phyloP scores from a whole-genome alignment of 92 coral and sea anemone genomes.

The Siderastrea siderea region DNA sequence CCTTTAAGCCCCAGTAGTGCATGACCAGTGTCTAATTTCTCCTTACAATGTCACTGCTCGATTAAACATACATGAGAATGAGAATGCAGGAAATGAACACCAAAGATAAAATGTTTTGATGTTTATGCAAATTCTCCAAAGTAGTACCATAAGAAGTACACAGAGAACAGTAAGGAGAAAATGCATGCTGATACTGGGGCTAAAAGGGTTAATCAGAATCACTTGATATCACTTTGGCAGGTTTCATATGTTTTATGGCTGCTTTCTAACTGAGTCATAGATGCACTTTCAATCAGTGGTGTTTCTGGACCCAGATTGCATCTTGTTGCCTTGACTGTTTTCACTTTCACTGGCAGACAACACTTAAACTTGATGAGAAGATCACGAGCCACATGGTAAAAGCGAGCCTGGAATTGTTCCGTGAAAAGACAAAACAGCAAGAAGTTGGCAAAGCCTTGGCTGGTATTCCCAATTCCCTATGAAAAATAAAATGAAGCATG shows the following conservation, averaged over 20 bases:
- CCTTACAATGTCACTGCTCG: too few species aligned
- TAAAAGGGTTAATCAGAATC: too few species aligned
- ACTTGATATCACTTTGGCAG: background rate
- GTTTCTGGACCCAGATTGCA: background rate
- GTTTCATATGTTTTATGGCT: background rate
- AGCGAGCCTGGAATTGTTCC: slow-evolving; percentile 62
- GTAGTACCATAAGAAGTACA: too few species aligned
- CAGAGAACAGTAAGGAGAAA: too few species aligned
- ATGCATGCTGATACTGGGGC: too few species aligned
- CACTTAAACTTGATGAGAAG: background rate
- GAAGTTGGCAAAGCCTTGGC: slow-evolving; percentile 90
- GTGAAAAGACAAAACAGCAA: slow-evolving; percentile 81
- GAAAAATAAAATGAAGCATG: background rate
- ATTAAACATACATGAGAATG: too few species aligned
- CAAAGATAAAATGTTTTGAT: too few species aligned
- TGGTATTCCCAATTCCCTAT: slow-evolving; percentile 88
- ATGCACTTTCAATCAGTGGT: background rate
- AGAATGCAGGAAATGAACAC: too few species aligned
- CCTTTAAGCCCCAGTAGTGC: too few species aligned
- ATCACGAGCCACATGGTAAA: background rate
- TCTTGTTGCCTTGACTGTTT: background rate
- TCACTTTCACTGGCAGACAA: background rate
- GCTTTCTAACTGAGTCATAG: background rate
- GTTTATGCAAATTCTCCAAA: too few species aligned
- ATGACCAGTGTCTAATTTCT: too few species aligned